These are phyloP conservation scores for Drosophila virilis DNA, from an alignment of 1,140 invertebrate species.

Conservation along the genomic window DNA sequence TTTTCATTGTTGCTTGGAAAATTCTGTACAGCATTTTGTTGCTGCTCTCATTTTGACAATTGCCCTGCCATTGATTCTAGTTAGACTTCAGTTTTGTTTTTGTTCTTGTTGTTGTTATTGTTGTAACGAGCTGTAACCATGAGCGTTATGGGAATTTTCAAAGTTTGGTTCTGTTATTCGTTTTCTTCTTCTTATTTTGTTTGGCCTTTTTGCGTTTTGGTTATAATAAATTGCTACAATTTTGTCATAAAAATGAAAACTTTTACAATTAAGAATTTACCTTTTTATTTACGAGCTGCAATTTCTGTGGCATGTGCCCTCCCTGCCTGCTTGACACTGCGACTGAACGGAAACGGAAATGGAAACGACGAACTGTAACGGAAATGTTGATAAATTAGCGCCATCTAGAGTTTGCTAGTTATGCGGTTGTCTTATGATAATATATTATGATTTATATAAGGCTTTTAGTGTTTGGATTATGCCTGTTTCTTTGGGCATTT, in stretches of 20 bases:
- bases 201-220: background rate
- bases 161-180: background rate
- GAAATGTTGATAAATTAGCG: constrained; percentile 69
- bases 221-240: constrained; percentile 74
- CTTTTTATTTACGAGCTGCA: constrained; percentile 67
- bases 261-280: constrained; percentile 73
- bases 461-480: background rate
- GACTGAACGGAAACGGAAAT: constrained; percentile 40
- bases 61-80: constrained; percentile 67
- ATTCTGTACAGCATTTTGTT: constrained; percentile 55
- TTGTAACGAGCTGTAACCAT: constrained; percentile 48
- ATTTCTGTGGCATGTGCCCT: constrained; percentile 40
- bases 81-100: constrained; percentile 25
- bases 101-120: constrained; percentile 52
- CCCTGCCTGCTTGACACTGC: constrained; percentile 6
- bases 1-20: constrained; percentile 62
- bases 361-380: constrained; percentile 42
- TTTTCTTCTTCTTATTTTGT: background rate
- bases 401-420: constrained; percentile 8
- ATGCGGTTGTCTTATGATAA: background rate
- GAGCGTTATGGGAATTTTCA: constrained; percentile 18
- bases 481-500: background rate
- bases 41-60: constrained; percentile 50
- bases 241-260: constrained; percentile 79
- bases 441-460: background rate